Conservation (phyloP, 2,113 vertebrate species). For the Enhydra lutris region DNA sequence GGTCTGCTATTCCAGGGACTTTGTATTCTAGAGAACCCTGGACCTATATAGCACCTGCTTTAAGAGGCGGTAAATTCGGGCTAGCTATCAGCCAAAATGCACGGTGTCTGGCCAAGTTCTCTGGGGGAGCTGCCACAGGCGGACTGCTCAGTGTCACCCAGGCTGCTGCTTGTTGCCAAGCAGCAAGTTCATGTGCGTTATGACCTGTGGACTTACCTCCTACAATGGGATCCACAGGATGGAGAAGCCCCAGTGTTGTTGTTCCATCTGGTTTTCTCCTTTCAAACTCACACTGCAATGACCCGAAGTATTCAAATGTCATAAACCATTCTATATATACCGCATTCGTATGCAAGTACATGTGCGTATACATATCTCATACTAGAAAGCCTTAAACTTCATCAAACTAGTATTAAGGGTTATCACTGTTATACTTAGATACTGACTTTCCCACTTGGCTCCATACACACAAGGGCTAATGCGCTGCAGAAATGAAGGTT, state of each 20-base stretch:
- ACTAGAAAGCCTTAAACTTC: neutral
- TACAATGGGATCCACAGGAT: conserved; percentile 88
- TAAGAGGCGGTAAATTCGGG: neutral
- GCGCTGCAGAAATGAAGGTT: neutral
- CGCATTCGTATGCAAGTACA: neutral
- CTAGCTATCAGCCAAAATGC: neutral
- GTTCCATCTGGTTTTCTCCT: conserved; percentile 94
- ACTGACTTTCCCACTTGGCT: neutral
- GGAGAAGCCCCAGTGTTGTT: conserved; percentile 93
- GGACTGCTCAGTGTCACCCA: neutral
- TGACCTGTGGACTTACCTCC: conserved; percentile 84
- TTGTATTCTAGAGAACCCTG: neutral
- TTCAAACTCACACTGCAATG: conserved; percentile 91
- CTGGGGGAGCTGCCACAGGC: neutral
- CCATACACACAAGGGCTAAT: neutral
- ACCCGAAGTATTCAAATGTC: conserved; percentile 28
- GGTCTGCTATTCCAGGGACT: neutral
- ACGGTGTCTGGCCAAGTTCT: neutral
- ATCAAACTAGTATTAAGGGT: neutral
- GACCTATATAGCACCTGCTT: neutral
- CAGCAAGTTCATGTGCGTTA: neutral
- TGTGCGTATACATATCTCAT: neutral
- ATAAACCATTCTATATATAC: neutral
- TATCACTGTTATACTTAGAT: neutral
- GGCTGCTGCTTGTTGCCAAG: neutral